Evolutionary conservation across 2,113 vertebrate genomes (phyloP), one percentile per base, ranked within the genome.

Genomic region (Pituophis catenifer): DNA sequence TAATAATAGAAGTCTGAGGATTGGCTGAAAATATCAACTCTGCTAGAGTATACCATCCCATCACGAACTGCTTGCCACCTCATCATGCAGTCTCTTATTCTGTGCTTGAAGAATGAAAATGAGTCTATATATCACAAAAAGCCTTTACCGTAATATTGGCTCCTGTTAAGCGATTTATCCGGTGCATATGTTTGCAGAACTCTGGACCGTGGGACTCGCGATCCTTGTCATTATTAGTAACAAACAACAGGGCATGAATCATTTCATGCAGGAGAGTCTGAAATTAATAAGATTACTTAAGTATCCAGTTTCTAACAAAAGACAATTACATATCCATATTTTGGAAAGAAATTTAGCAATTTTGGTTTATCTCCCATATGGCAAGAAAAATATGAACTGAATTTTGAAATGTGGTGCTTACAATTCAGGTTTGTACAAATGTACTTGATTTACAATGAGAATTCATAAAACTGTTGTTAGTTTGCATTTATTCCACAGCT

Each of bases 221-320:
- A 94, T 99, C 99, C 93, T 98, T 97, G 96, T 99, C 98, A 91
- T 99, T 99, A 94, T 99, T 98, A 8, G 99, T 99, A 92, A 99
- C 99, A 95, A 99, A 99, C 53, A 99, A 98, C 91, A 99, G 98
- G 0, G 99, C 99, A 12, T 99, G 99, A 94, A 99, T 99, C 99
- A 99, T 99, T 96, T 99, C 99, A 50, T 99, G 99, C 93, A 99
- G 96, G 58, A 99, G 98, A 0, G 99, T 99, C 99, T 99, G 96
- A 95, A 98, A 26, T 94, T 4, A 13, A 21, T 44, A 53, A 59
- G 88, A 92, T 57, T 85, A 86, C 29, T 0, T 62, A 11, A 33
- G 11, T 33, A 57, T 59, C 62, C 7, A 24, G 33, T 88, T 92
- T 89, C 29, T 15, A 58, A 0, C 23, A 50, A 23, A 29, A 81